phyloP scores from a whole-genome alignment of 2,888 invertebrate species.

The Agrypnus murinus region DNA sequence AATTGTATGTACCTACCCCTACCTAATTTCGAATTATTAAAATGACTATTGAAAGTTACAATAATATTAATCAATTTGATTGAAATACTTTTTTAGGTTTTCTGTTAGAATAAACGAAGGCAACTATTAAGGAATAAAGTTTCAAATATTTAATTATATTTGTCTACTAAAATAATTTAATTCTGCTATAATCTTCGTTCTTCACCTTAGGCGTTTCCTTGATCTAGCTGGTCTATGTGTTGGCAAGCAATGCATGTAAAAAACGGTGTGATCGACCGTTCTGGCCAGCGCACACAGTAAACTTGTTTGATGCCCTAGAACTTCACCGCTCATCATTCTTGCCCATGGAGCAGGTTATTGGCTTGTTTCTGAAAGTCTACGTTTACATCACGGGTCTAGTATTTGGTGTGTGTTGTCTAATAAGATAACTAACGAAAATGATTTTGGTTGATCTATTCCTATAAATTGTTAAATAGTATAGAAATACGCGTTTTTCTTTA shows the following conservation, averaged over 20 bases:
- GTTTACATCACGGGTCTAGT: conserved; percentile 42
- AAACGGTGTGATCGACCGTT: conserved; percentile 69
- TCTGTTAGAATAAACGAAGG: no score
- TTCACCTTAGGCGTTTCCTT: conserved; percentile 42
- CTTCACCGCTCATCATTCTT: conserved; percentile 57
- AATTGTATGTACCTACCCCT: no score
- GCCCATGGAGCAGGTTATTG: conserved; percentile 53
- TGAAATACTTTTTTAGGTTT: no score
- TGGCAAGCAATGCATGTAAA: conserved; percentile 54
- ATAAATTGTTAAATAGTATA: no score
- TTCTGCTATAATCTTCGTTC: background rate
- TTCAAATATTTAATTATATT: no score
- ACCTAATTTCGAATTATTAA: no score
- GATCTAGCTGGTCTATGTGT: conserved; percentile 48
- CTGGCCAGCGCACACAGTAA: conserved; percentile 66
- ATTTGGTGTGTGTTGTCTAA: conserved; percentile 27
- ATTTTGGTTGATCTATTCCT: background rate
- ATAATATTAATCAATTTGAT: no score
- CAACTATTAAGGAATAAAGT: no score
- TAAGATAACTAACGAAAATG: conserved; percentile 16
- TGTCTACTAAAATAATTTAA: no score
- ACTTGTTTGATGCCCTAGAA: conserved; percentile 65
- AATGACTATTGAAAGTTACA: no score
- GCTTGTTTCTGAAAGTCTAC: conserved; percentile 48
- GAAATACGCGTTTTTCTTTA: no score